phyloP scores from a whole-genome alignment of 2,797 vertebrate species.

The Cottoperca gobio region DNA sequence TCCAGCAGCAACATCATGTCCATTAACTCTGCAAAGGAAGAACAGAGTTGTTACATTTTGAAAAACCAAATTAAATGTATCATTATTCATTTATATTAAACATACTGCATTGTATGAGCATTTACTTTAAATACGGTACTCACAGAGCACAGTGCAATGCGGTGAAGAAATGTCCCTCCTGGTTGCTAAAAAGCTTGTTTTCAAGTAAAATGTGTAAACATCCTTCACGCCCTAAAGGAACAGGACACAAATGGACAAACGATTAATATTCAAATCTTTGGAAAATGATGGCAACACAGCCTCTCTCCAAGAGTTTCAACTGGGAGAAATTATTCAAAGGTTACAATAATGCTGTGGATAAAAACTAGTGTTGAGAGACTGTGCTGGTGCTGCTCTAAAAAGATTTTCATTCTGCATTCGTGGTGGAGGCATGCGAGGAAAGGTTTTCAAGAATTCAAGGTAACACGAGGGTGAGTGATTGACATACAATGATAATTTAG shows the following conservation, averaged over 20 bases:
- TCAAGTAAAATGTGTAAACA: slow-evolving; percentile 99
- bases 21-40: slow-evolving; percentile 89
- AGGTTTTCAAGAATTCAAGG: too few species aligned
- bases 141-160: slow-evolving; percentile 99
- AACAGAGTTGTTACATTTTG: not conserved
- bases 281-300: not conserved
- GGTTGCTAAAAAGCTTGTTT: slow-evolving; percentile 90
- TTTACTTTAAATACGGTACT: slow-evolving; percentile 74
- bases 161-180: slow-evolving; percentile 93
- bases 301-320: not conserved
- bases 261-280: not conserved
- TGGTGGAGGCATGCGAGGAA: too few species aligned
- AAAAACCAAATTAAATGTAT: not conserved
- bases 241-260: slow-evolving; percentile 30
- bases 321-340: not conserved
- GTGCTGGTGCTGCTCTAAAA: not conserved
- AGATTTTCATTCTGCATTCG: too few species aligned
- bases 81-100: not conserved
- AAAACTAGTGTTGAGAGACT: not conserved
- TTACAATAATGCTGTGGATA: not conserved
- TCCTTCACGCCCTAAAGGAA: slow-evolving; percentile 90
- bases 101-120: not conserved
- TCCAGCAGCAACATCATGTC: slow-evolving; percentile 92
- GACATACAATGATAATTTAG: too few species aligned
- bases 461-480: too few species aligned